Percentiles rank a stretch among this genome's conserved stretches.
phyloP scores from a whole-genome alignment of 2,113 vertebrate species.

The Microtus pennsylvanicus region DNA sequence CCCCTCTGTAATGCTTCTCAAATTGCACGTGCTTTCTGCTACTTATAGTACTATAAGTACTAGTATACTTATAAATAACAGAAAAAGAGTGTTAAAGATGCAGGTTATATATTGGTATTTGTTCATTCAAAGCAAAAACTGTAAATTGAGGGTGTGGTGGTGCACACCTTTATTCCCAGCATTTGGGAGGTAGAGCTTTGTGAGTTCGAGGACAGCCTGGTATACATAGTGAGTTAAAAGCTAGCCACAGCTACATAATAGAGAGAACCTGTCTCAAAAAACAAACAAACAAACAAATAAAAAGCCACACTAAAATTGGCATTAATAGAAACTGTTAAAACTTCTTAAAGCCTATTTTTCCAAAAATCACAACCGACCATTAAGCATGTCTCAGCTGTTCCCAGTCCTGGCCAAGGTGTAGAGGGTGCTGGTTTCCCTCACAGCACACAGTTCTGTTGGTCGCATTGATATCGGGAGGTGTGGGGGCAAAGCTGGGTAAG shows the following conservation, averaged over 20 bases:
- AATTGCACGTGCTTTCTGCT: not conserved
- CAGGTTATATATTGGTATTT: not conserved
- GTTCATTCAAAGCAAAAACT: not conserved
- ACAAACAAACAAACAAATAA: not conserved
- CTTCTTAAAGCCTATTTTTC: not conserved
- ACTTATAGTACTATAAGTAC: not conserved
- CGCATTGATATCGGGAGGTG: accelerated
- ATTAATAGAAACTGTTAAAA: not conserved
- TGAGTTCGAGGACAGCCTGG: not conserved
- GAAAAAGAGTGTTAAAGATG: not conserved
- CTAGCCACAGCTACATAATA: not conserved
- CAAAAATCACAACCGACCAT: not conserved
- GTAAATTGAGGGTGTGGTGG: not conserved
- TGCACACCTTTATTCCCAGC: not conserved
- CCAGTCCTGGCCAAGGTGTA: too few species aligned
- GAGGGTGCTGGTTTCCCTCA: accelerated
- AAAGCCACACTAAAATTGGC: not conserved
- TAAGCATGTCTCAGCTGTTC: not conserved
- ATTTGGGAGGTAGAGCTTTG: not conserved
- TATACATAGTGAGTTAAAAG: not conserved
- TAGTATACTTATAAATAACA: not conserved
- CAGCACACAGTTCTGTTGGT: not conserved
- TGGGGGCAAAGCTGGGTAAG: not conserved
- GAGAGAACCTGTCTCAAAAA: not conserved
- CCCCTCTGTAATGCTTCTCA: not conserved